These are phyloP conservation scores for Andrena flavipes DNA, from an alignment of 2,888 invertebrate species.

Conservation along the genomic window DNA sequence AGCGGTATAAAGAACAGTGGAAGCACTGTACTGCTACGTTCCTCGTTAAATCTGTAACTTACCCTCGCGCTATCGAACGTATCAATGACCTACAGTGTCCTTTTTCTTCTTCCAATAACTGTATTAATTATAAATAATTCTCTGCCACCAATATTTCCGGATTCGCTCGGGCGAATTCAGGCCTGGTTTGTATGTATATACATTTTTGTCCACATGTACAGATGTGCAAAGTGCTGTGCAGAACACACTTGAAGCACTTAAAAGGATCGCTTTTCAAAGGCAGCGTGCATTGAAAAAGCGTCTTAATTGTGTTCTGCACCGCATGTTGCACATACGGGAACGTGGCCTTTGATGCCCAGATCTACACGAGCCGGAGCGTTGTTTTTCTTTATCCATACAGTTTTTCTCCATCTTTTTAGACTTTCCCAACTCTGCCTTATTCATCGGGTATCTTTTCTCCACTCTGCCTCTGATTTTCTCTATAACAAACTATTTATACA, in stretches of 20 bases:
- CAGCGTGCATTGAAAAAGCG: background rate
- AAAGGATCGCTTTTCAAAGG: background rate
- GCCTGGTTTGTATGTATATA: background rate
- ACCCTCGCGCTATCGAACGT: conserved; percentile 42
- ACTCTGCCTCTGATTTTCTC: background rate
- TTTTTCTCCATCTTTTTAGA: background rate
- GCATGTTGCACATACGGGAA: background rate
- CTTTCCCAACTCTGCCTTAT: background rate
- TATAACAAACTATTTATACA: background rate
- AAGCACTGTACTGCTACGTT: conserved; percentile 37
- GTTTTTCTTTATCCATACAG: background rate
- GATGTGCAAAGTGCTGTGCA: background rate
- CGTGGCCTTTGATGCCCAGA: background rate
- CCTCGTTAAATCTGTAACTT: conserved; percentile 30
- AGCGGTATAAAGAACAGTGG: background rate
- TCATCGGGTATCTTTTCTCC: background rate
- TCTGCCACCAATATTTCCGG: background rate
- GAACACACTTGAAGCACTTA: background rate
- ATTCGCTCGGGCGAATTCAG: background rate
- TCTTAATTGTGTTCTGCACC: conserved; percentile 1
- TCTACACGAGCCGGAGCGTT: background rate
- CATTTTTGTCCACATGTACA: background rate
- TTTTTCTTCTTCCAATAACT: conserved; percentile 14
- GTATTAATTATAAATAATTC: background rate
- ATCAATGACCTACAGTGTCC: conserved; percentile 59